Conservation (phyloP, 2,113 vertebrate genomes). For the Corythaixoides concolor region DNA sequence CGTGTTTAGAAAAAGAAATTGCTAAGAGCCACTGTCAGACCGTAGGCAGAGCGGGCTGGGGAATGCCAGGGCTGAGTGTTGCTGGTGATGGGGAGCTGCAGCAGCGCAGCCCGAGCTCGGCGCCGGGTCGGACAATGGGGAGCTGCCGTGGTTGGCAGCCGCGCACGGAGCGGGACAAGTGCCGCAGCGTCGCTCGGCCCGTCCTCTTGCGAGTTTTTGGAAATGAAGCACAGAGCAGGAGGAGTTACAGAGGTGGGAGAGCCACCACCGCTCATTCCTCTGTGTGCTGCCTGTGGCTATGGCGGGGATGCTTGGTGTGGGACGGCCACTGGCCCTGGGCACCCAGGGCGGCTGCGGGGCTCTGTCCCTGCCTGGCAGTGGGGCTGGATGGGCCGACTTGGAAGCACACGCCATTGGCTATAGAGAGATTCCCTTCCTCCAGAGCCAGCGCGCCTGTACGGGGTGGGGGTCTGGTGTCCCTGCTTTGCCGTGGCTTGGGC, state of each 20-base stretch:
- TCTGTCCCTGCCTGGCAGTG: fast-evolving
- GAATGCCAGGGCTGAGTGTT: neutral
- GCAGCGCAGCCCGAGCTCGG: neutral
- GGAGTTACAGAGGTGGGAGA: neutral
- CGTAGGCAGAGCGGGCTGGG: neutral
- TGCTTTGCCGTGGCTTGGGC: neutral
- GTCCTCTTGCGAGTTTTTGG: neutral
- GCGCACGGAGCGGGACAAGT: neutral
- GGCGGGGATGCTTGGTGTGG: neutral
- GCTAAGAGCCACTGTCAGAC: neutral
- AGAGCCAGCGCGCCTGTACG: fast-evolving
- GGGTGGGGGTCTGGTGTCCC: neutral
- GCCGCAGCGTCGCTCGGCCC: fast-evolving
- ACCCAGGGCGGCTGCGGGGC: neutral
- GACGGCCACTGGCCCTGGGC: fast-evolving
- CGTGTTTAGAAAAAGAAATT: neutral
- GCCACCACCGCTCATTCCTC: too few relatives aligned
- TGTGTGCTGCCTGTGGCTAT: neutral
- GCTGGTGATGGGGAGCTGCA: neutral
- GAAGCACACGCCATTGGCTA: fast-evolving
- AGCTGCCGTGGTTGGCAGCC: neutral
- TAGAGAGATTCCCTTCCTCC: neutral
- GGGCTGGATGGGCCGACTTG: fast-evolving
- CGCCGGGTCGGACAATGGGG: neutral
- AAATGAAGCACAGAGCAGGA: neutral